Evolutionary conservation across 2,113 vertebrate genomes (phyloP).

Genomic region (Sigmodon hispidus): DNA sequence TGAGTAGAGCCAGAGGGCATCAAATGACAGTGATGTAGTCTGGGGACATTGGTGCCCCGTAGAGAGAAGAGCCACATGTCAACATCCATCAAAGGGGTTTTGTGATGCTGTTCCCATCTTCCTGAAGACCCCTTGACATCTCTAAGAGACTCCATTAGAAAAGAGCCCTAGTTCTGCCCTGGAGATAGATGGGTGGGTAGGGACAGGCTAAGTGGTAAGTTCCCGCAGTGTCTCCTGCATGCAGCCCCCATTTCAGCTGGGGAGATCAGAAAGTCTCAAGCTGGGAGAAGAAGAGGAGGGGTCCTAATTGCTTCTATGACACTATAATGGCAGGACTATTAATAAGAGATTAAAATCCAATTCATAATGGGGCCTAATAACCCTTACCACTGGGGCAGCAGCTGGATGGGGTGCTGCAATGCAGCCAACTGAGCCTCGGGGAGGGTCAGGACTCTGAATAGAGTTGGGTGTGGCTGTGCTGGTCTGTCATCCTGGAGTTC

Average conservation of each 20-base stretch:
- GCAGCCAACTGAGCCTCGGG: not conserved
- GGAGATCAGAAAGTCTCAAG: conserved; percentile 61
- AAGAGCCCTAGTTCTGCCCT: not conserved
- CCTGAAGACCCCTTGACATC: not conserved
- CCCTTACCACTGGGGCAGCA: conserved; percentile 47
- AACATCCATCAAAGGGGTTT: fast-evolving
- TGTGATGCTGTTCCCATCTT: fast-evolving
- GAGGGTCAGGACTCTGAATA: not conserved
- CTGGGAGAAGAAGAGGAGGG: conserved; percentile 73
- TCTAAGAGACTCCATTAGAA: not conserved
- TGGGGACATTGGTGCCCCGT: fast-evolving
- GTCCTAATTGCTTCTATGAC: conserved; percentile 86
- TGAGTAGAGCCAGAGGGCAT: too few species aligned
- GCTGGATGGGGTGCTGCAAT: conserved; percentile 57
- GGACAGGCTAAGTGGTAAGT: not conserved
- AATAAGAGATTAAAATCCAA: conserved; percentile 88
- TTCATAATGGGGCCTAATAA: conserved; percentile 83
- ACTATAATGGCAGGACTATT: conserved; percentile 86
- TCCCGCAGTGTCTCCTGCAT: not conserved
- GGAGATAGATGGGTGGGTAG: not conserved
- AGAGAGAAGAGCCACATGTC: fast-evolving
- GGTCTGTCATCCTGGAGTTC: not conserved
- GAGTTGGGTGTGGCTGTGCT: fast-evolving
- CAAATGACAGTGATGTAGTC: not conserved
- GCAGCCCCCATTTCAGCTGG: not conserved